Evolutionary conservation across 1,140 invertebrate genomes (phyloP), one percentile per base, ranked within the genome.

Genomic region (Drosophila bocqueti): DNA sequence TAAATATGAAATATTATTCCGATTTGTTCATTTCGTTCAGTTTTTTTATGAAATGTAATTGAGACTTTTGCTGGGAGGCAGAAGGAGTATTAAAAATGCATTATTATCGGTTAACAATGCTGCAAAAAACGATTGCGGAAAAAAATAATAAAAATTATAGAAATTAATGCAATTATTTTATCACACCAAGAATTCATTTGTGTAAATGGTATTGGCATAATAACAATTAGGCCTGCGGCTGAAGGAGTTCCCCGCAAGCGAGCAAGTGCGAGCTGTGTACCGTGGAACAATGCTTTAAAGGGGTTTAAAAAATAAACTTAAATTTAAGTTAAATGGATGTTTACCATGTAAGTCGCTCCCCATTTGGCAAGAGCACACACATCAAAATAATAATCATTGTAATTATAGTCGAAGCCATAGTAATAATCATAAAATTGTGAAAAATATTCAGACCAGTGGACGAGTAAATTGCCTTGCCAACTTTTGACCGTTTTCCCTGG

Each of bases 401-500:
- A 87, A 84, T 90, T 76, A 76, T 82, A 83, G 83, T 76, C 73
- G 68, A 49, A 62, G 55, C 73, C 74, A 64, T 83, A 72, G 80
- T 79, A 90, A 89, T 89, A 85, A 89, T 74, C 75, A 85, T 76
- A 89, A 89, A 89, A 85, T 90, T 81, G 80, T 87, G 80, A 67
- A 87, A 87, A 87, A 87, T 69, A 47, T 46, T 59, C 49, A 65
- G 47, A 55, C 67, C 67, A 69, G 42, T 84, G 77, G 67, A 62
- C 82, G 65, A 76, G 77, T 81, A 87, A 90, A 84, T 87, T 87
- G 84, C 63, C 79, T 47, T 58, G 66, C 69, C 62, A 71, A 71
- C 67, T 71, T 68, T 71, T 69, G 67, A 68, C 67, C 67, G 38
- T 67, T 45, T 64, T 31, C 31, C 63, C 24, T 40, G 24, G 47